Evolutionary conservation across 2,797 vertebrate species (phyloP).

Genomic region (Eremophila alpestris): DNA sequence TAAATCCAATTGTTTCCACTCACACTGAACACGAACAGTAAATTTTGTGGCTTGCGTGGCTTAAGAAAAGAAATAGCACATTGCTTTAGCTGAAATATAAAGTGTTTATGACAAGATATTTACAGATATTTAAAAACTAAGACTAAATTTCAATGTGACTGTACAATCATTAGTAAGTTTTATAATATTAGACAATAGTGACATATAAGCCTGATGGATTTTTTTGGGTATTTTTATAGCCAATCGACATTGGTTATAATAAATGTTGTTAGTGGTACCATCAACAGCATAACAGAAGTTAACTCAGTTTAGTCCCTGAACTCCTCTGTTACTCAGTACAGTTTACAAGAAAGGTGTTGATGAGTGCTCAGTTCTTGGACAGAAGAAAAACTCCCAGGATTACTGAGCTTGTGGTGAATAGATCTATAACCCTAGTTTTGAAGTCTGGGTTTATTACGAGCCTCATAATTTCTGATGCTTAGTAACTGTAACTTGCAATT

Average conservation of each 20-base stretch:
- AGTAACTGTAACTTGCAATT: background rate
- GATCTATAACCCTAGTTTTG: background rate
- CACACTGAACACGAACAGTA: background rate
- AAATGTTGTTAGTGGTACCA: background rate
- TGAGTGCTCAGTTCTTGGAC: background rate
- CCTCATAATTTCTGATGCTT: background rate
- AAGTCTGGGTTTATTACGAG: background rate
- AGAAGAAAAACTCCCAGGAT: background rate
- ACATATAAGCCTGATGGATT: conserved; percentile 26
- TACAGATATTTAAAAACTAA: conserved; percentile 10
- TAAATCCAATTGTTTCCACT: conserved; percentile 41
- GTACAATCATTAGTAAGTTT: background rate
- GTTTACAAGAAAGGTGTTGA: background rate
- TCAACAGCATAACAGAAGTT: background rate
- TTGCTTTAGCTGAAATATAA: background rate
- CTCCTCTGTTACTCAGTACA: background rate
- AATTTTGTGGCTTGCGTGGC: conserved; percentile 1
- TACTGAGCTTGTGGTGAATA: background rate
- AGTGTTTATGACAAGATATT: conserved; percentile 61
- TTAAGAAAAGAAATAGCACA: conserved; percentile 21
- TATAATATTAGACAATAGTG: background rate
- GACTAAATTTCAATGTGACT: background rate
- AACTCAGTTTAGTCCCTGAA: background rate
- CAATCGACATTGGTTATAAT: background rate
- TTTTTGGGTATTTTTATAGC: conserved; percentile 1